phyloP scores from a whole-genome alignment of 2,113 vertebrate species.

The Bostrychus sinensis region DNA sequence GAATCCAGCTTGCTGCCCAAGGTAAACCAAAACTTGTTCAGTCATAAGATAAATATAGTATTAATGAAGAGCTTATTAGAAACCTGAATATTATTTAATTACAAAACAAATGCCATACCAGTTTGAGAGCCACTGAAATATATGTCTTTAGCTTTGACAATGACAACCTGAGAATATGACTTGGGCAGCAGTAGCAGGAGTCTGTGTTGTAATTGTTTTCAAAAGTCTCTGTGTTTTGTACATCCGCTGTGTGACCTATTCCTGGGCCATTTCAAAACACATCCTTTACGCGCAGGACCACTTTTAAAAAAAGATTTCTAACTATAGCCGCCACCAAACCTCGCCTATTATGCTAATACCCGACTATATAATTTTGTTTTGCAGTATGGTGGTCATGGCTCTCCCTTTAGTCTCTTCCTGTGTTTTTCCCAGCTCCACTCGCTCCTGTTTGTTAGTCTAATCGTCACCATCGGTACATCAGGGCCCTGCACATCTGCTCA shows the following conservation, averaged over 20 bases:
- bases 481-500: not conserved
- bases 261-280: not conserved
- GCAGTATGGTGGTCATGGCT: not conserved
- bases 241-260: too few species aligned
- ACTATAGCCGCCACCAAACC: not conserved
- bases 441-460: conserved; percentile 4
- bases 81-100: too few species aligned
- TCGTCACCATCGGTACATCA: not conserved
- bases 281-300: not conserved
- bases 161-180: not conserved
- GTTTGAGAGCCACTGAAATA: too few species aligned
- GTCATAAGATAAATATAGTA: too few species aligned
- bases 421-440: not conserved
- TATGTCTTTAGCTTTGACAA: not conserved
- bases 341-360: not conserved
- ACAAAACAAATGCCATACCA: too few species aligned
- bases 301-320: not conserved
- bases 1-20: too few species aligned
- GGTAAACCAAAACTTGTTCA: too few species aligned
- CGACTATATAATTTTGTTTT: not conserved
- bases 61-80: too few species aligned
- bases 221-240: conserved; percentile 19
- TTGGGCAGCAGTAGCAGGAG: not conserved
- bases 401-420: not conserved
- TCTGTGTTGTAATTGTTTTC: conserved; percentile 1